Base-by-base conservation (phyloP, 2,888 invertebrate species). In the Brachycybe producta region DNA sequence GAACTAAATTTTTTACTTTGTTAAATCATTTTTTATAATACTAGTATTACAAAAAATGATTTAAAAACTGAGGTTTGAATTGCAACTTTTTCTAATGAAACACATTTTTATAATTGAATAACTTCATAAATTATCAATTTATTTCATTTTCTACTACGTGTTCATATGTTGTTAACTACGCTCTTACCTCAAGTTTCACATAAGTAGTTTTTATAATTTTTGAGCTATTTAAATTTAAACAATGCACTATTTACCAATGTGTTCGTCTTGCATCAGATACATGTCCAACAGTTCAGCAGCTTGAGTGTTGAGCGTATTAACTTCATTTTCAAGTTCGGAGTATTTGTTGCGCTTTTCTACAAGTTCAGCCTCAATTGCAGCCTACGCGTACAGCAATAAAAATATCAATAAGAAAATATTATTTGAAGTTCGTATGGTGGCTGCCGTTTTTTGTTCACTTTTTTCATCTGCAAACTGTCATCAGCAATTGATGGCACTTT, bases 181-280 rank as follows among this genome's bases (percentile, higher is more conserved):
- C n/a, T n/a, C n/a, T n/a, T n/a, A n/a, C n/a, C n/a, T n/a, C n/a
- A n/a, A n/a, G n/a, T n/a, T n/a, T n/a, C n/a, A n/a, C n/a, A n/a
- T n/a, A n/a, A n/a, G n/a, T n/a, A n/a, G n/a, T n/a, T n/a, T n/a
- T n/a, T n/a, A n/a, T n/a, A n/a, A n/a, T n/a, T n/a, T n/a, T n/a
- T n/a, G n/a, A n/a, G n/a, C n/a, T n/a, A n/a, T n/a, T n/a, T n/a
- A n/a, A n/a, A n/a, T n/a, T n/a, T n/a, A n/a, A n/a, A n/a, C n/a
- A n/a, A n/a, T n/a, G n/a, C n/a, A n/a, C n/a, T 30, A 11, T 30
- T 30, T 56, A 71, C 72, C 65, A 34, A 73, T 60, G 50, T 71
- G 60, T 23, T 62, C 61, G 53, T 73, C 73, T 55, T 71, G 67
- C 49, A 69, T 65, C 21, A 65, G 64, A 55, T 70, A 68, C 1